Percentiles rank a stretch among this genome's conserved stretches.
phyloP scores from a whole-genome alignment of 1,140 invertebrate species.

The Psix sp. region DNA sequence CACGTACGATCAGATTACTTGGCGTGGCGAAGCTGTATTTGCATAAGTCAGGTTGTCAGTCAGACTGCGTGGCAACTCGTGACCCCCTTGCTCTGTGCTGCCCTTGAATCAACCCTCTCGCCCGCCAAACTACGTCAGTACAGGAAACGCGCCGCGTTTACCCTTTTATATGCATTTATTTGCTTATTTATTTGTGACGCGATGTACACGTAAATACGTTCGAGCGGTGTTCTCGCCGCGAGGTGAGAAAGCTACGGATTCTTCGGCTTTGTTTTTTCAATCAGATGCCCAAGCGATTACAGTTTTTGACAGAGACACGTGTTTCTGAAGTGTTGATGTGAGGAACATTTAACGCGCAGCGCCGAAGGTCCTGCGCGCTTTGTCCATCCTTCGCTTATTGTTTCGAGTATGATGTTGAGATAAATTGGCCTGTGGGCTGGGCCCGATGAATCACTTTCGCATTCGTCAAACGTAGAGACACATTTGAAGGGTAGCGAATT shows the following conservation, averaged over 20 bases:
- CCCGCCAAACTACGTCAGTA: slow-evolving; percentile 46
- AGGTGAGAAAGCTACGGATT: slow-evolving; percentile 58
- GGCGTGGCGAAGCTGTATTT: slow-evolving; percentile 72
- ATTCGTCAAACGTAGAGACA: slow-evolving; percentile 42
- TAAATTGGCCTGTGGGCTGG: slow-evolving; percentile 34
- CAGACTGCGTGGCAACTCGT: slow-evolving; percentile 74
- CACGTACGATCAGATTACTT: slow-evolving; percentile 72
- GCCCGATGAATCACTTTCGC: slow-evolving; percentile 44
- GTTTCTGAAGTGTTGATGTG: slow-evolving; percentile 17
- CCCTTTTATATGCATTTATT: slow-evolving; percentile 57
- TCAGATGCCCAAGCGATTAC: slow-evolving; percentile 18
- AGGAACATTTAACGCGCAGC: slow-evolving; percentile 14
- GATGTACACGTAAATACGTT: slow-evolving; percentile 20
- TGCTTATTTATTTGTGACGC: slow-evolving; percentile 59
- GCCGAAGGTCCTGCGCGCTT: slow-evolving; percentile 10
- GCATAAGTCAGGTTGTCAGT: slow-evolving; percentile 78
- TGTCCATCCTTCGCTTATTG: slow-evolving; percentile 10
- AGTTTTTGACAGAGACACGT: slow-evolving; percentile 19
- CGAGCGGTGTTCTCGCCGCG: slow-evolving; percentile 39
- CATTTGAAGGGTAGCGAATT: slow-evolving; percentile 47
- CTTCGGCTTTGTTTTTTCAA: too few species aligned
- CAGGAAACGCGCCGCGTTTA: slow-evolving; percentile 58
- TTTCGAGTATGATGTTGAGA: slow-evolving; percentile 29
- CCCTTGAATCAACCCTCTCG: slow-evolving; percentile 69
- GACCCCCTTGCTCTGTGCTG: slow-evolving; percentile 70